These are phyloP conservation scores for Chiroxiphia lanceolata DNA, from an alignment of 2,797 vertebrate species.

Conservation along the genomic window DNA sequence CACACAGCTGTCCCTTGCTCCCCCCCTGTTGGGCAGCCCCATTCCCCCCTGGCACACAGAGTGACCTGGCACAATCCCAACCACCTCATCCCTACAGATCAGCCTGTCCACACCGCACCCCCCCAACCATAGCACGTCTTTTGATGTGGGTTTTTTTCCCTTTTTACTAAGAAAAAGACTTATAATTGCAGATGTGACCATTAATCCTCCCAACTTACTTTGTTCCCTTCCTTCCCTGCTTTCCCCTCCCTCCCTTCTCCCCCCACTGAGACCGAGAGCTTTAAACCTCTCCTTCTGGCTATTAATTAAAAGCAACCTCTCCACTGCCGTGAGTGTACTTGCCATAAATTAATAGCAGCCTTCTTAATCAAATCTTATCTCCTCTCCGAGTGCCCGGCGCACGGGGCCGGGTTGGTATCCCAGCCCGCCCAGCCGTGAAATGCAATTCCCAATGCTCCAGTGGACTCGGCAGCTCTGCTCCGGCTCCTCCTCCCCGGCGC, in stretches of 20 bases:
- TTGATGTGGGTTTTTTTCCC: background rate
- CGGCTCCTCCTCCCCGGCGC: background rate
- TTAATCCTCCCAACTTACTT: constrained; percentile 60
- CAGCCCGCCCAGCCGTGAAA: constrained; percentile 71
- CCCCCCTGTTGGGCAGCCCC: background rate
- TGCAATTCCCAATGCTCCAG: constrained; percentile 74
- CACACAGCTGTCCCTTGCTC: background rate
- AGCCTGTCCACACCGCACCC: background rate
- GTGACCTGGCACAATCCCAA: accelerated
- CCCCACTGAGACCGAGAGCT: constrained; percentile 61
- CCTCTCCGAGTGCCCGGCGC: constrained; percentile 59
- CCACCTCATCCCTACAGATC: background rate
- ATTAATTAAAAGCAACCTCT: constrained; percentile 88
- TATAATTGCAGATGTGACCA: constrained; percentile 22
- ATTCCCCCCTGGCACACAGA: accelerated
- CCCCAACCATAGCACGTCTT: accelerated
- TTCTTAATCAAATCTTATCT: constrained; percentile 84
- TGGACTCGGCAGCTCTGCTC: background rate
- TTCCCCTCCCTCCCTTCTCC: background rate
- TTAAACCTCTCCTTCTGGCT: constrained; percentile 77
- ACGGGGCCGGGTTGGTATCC: constrained; percentile 57
- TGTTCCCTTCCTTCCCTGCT: background rate
- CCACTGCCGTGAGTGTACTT: constrained; percentile 77
- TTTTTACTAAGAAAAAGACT: background rate
- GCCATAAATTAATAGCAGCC: constrained; percentile 85